Conservation (phyloP, 1,140 invertebrate genomes). For the Drosophila arizonae region DNA sequence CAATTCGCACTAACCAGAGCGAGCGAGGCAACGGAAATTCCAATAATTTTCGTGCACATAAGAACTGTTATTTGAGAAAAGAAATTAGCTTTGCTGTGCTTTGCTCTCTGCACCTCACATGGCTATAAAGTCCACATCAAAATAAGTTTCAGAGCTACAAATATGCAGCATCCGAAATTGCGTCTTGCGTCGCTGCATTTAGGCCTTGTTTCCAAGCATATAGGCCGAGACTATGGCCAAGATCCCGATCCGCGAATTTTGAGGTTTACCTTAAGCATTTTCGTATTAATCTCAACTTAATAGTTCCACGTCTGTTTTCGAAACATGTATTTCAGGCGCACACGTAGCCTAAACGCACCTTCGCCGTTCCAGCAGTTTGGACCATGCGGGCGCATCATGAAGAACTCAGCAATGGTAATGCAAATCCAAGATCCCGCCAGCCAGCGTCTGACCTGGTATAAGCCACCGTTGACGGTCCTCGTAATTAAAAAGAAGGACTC, state of each 20-base stretch:
- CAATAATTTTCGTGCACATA: slow-evolving; percentile 45
- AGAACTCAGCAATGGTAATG: slow-evolving; percentile 97
- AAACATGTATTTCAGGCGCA: slow-evolving; percentile 88
- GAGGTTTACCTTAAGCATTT: slow-evolving; percentile 31
- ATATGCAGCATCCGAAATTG: slow-evolving; percentile 60
- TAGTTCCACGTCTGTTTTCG: not conserved
- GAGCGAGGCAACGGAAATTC: slow-evolving; percentile 39
- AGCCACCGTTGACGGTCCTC: slow-evolving; percentile 95
- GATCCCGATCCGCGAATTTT: slow-evolving; percentile 48
- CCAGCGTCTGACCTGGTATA: slow-evolving; percentile 97
- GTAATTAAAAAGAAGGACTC: slow-evolving; percentile 98
- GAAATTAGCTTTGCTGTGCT: too few relatives aligned
- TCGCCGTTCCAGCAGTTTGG: slow-evolving; percentile 96
- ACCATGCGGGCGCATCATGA: slow-evolving; percentile 97
- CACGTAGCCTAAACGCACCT: slow-evolving; percentile 94
- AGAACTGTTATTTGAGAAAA: slow-evolving; percentile 17
- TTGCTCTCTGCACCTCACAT: too few relatives aligned
- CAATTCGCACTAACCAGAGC: slow-evolving; percentile 23
- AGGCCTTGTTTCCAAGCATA: slow-evolving; percentile 11
- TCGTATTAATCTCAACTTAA: not conserved
- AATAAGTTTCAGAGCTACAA: not conserved
- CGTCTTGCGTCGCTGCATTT: slow-evolving; percentile 39
- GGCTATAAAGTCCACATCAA: not conserved
- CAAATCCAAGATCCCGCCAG: slow-evolving; percentile 98
- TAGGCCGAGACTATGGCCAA: slow-evolving; percentile 26